Evolutionary conservation across 2,888 invertebrate species (phyloP).

Genomic region (Myopa testacea): DNA sequence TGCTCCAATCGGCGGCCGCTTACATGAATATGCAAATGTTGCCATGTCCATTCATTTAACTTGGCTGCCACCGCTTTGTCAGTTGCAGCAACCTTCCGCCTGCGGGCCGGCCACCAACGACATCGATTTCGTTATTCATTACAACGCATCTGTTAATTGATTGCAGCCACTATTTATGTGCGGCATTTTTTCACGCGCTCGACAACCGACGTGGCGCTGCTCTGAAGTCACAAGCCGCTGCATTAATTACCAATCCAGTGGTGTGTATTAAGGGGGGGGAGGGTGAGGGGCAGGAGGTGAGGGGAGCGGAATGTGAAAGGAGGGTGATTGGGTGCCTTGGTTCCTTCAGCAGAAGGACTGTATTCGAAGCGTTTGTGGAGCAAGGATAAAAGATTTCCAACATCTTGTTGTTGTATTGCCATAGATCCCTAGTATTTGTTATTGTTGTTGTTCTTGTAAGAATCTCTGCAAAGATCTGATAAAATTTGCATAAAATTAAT

Average conservation of each 20-base stretch:
- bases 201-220: neutral
- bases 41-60: conserved; percentile 27
- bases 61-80: neutral
- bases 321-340: neutral
- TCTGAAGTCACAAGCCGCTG: neutral
- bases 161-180: conserved; percentile 32
- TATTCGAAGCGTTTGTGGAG: neutral
- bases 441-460: too few relatives aligned
- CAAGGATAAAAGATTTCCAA: too few relatives aligned
- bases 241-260: conserved; percentile 17
- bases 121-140: conserved; percentile 38
- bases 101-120: conserved; percentile 22
- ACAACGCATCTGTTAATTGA: conserved; percentile 38
- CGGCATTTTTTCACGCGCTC: conserved; percentile 36
- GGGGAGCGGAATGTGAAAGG: neutral
- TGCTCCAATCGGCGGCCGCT: neutral
- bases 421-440: too few relatives aligned
- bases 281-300: neutral
- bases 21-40: conserved; percentile 32
- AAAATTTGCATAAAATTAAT: too few relatives aligned
- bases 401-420: too few relatives aligned
- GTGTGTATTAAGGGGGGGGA: too few relatives aligned
- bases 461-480: too few relatives aligned
- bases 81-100: neutral
- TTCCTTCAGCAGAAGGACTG: neutral